Percentiles rank a stretch among this genome's conserved stretches.
phyloP scores from a whole-genome alignment of 2,113 vertebrate species.

The Aix galericulata region DNA sequence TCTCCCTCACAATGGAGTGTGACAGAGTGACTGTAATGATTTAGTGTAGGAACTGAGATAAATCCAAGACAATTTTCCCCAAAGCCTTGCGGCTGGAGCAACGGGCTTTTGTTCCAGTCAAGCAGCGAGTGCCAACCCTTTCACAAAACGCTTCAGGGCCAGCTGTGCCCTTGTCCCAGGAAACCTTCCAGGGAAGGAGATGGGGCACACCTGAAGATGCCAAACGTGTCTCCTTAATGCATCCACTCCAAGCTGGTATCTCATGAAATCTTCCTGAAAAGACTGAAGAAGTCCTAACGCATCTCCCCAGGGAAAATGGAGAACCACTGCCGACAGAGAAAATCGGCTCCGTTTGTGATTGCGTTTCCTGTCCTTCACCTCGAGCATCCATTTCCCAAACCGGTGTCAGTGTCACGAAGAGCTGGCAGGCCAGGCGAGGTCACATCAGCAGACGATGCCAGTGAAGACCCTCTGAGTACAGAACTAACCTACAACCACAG shows the following conservation, averaged over 20 bases:
- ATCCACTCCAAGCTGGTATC: background rate
- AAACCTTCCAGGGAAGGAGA: background rate
- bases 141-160: background rate
- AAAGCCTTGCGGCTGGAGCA: background rate
- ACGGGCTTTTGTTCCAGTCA: background rate
- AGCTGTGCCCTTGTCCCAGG: background rate
- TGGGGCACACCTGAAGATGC: background rate
- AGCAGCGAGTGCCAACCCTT: background rate
- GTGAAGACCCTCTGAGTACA: background rate
- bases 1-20: accelerated
- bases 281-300: background rate
- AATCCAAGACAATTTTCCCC: background rate
- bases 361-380: background rate
- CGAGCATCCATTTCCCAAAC: background rate
- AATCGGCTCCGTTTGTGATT: background rate
- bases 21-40: background rate
- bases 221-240: background rate
- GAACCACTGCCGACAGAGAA: background rate
- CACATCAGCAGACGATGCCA: background rate
- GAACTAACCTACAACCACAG: background rate
- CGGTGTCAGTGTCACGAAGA: background rate
- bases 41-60: background rate
- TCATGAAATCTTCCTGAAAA: background rate
- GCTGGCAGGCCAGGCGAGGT: background rate
- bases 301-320: background rate